Conservation (phyloP, 2,797 vertebrate species). For the Pipistrellus nathusii region DNA sequence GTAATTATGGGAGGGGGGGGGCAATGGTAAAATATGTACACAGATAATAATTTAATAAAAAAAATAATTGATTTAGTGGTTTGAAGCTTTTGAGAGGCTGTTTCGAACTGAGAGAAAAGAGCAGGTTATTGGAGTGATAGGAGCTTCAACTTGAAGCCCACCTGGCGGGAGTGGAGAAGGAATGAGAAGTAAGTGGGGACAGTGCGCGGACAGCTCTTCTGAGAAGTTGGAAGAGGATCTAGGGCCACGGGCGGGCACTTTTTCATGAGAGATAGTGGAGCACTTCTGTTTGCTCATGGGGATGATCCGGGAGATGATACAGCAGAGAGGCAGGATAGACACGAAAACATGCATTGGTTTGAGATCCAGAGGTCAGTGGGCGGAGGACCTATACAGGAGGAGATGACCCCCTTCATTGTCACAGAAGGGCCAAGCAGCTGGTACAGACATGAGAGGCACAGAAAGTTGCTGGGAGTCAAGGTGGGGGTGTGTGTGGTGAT, state of each 20-base stretch:
- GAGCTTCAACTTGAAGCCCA: background rate
- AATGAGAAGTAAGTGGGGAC: too few species aligned
- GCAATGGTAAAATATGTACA: too few species aligned
- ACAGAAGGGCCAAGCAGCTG: background rate
- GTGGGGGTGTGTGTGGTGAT: too few species aligned
- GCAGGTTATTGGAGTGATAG: background rate
- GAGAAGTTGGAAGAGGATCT: background rate
- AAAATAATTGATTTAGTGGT: background rate
- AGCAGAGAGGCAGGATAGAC: background rate
- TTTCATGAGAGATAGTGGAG: background rate
- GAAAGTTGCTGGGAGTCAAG: background rate
- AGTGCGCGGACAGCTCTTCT: background rate
- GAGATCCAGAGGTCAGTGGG: too few species aligned
- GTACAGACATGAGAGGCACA: background rate
- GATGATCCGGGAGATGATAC: background rate
- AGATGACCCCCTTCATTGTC: background rate
- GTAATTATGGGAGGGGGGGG: too few species aligned
- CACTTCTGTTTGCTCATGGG: background rate
- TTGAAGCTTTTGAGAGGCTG: background rate
- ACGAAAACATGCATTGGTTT: background rate
- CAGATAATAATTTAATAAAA: too few species aligned
- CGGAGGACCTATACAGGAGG: background rate
- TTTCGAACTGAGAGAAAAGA: background rate
- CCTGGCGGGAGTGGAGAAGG: background rate
- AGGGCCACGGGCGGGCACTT: background rate